Percentiles rank a stretch among this genome's conserved stretches.
Evolutionary conservation across 2,888 invertebrate species (phyloP).

Genomic region (Perizoma affinitatum): DNA sequence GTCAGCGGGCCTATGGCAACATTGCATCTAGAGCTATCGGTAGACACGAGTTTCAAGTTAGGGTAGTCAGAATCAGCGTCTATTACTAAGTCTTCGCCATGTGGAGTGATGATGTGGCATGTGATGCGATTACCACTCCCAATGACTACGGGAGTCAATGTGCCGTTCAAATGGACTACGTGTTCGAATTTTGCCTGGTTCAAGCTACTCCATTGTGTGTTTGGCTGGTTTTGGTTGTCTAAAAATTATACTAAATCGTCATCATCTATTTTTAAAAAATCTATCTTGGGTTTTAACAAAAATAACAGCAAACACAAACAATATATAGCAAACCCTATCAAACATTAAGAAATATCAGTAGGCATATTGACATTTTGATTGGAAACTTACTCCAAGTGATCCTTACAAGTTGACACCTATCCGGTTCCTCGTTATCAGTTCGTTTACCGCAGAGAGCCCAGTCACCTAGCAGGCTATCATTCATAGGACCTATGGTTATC

Average conservation of each 20-base stretch:
- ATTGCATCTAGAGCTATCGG: slow-evolving; percentile 40
- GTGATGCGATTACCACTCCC: slow-evolving; percentile 34
- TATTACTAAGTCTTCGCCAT: slow-evolving; percentile 49
- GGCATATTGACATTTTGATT: slow-evolving; percentile 18
- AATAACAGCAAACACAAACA: slow-evolving; percentile 7
- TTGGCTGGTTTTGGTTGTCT: slow-evolving; percentile 40
- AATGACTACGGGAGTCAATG: slow-evolving; percentile 43
- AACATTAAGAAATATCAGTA: slow-evolving; percentile 2
- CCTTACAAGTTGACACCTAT: slow-evolving; percentile 43
- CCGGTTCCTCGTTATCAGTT: slow-evolving; percentile 29
- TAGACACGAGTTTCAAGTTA: slow-evolving; percentile 41
- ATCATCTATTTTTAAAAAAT: neutral
- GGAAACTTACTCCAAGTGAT: slow-evolving; percentile 48
- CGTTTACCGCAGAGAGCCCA: slow-evolving; percentile 45
- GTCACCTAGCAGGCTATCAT: slow-evolving; percentile 38
- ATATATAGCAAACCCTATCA: neutral
- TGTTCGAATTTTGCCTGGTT: slow-evolving; percentile 36
- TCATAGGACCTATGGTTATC: slow-evolving; percentile 47
- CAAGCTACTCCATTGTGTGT: slow-evolving; percentile 28
- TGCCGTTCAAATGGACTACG: slow-evolving; percentile 47
- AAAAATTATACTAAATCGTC: slow-evolving; percentile 20
- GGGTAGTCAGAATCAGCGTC: slow-evolving; percentile 42
- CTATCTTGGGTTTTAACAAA: neutral
- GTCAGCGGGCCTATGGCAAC: slow-evolving; percentile 49
- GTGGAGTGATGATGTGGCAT: slow-evolving; percentile 56